phyloP scores from a whole-genome alignment of 2,888 invertebrate genomes.

The Clepsis dumicolana region DNA sequence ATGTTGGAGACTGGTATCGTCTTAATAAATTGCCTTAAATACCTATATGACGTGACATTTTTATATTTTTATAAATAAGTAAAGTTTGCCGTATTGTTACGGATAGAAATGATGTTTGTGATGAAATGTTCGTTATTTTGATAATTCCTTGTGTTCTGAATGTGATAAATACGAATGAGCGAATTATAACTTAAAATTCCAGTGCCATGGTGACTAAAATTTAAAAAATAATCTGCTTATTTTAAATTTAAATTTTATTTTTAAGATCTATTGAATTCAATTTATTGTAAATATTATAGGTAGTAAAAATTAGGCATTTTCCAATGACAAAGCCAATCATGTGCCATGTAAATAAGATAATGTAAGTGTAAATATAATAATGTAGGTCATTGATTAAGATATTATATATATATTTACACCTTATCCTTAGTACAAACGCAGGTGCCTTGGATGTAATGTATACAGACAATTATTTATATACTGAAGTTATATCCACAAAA shows the following conservation, averaged over 20 bases:
- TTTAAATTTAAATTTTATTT: slow-evolving; percentile 23
- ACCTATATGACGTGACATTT: neutral
- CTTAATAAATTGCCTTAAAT: neutral
- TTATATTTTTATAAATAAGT: neutral
- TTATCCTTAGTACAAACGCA: slow-evolving; percentile 64
- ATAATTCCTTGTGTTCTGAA: slow-evolving; percentile 20
- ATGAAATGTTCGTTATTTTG: slow-evolving; percentile 4
- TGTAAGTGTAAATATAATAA: slow-evolving; percentile 53
- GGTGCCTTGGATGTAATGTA: slow-evolving; percentile 62
- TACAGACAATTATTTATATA: slow-evolving; percentile 46
- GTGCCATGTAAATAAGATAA: slow-evolving; percentile 80
- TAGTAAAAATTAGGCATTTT: slow-evolving; percentile 42
- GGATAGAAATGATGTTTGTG: slow-evolving; percentile 16
- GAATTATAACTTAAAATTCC: slow-evolving; percentile 51
- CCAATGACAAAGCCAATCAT: slow-evolving; percentile 65
- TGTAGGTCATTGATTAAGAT: slow-evolving; percentile 49
- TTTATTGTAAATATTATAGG: slow-evolving; percentile 36
- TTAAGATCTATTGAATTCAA: slow-evolving; percentile 9
- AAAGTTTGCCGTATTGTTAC: slow-evolving; percentile 19
- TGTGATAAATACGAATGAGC: slow-evolving; percentile 33
- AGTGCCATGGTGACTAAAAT: slow-evolving; percentile 68
- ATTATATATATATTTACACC: slow-evolving; percentile 50
- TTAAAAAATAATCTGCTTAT: slow-evolving; percentile 51
- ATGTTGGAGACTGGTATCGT: neutral
- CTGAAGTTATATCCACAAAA: slow-evolving; percentile 50